phyloP scores from a whole-genome alignment of 2,888 invertebrate species.

The Clunio marinus region DNA sequence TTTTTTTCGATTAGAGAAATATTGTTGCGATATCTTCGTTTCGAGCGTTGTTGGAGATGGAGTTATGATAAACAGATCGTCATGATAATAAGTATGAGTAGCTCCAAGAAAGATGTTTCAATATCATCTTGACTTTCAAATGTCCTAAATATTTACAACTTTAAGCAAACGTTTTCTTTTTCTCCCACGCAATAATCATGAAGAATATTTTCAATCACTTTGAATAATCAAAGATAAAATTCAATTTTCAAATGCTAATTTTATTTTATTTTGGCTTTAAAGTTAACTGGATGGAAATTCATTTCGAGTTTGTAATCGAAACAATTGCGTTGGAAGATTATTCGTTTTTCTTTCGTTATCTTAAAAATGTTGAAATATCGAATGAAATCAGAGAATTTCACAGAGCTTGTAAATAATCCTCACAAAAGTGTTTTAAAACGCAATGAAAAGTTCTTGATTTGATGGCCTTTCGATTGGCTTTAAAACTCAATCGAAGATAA shows the following conservation, averaged over 20 bases:
- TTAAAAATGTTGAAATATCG: background rate
- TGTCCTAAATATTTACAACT: no score
- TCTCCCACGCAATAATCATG: no score
- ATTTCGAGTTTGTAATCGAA: constrained; percentile 6
- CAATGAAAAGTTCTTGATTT: constrained; percentile 24
- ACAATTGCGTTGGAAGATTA: background rate
- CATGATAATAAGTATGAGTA: no score
- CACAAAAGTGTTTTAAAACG: constrained; percentile 18
- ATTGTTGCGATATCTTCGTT: background rate
- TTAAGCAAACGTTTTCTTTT: no score
- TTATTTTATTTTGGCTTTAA: constrained; percentile 30
- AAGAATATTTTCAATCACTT: background rate
- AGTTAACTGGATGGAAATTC: constrained; percentile 10
- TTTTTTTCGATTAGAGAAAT: constrained; percentile 26
- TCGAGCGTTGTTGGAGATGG: background rate
- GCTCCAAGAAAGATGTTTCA: no score
- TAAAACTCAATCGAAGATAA: background rate
- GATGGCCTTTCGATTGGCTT: constrained; percentile 22
- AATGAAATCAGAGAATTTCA: background rate
- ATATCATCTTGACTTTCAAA: no score
- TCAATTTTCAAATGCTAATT: constrained; percentile 37
- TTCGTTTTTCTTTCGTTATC: background rate
- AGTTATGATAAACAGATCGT: no score
- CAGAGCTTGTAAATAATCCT: background rate
- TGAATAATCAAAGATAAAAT: constrained; percentile 3